These are phyloP conservation scores for Apotomis turbidana DNA, from an alignment of 2,888 invertebrate genomes.

Conservation along the genomic window DNA sequence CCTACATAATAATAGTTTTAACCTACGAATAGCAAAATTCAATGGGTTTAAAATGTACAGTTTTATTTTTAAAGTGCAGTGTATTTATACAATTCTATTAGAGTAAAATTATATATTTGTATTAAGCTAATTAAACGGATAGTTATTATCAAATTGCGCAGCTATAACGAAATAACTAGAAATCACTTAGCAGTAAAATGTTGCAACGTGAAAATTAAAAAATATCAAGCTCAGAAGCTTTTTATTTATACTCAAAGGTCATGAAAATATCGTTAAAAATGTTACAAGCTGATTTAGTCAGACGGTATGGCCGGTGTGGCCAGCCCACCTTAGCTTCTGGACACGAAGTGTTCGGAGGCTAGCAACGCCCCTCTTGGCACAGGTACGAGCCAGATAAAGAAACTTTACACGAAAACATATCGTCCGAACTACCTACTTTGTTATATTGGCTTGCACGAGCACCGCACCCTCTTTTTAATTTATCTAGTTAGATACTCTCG, in stretches of 20 bases:
- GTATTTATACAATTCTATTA: no score
- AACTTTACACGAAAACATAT: constrained; percentile 42
- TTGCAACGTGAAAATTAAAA: background rate
- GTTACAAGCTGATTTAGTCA: constrained; percentile 6
- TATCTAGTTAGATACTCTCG: constrained; percentile 4
- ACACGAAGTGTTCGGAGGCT: constrained; percentile 23
- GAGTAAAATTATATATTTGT: no score
- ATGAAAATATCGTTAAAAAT: constrained; percentile 14
- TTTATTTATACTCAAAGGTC: background rate
- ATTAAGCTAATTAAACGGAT: no score
- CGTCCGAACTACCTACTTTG: constrained; percentile 25
- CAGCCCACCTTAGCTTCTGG: constrained; percentile 34
- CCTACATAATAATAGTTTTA: no score
- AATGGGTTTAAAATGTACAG: no score
- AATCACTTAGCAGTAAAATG: background rate
- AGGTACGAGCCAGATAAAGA: constrained; percentile 33
- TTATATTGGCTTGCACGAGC: constrained; percentile 12
- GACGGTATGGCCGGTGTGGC: constrained; percentile 10
- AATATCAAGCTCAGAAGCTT: background rate
- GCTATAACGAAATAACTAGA: no score
- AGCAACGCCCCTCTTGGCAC: constrained; percentile 35
- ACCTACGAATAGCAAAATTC: no score
- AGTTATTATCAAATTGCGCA: no score
- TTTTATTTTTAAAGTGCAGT: no score
- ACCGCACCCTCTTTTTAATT: constrained; percentile 11